Evolutionary conservation across 2,888 invertebrate genomes (phyloP).

Genomic region (Hofmannophila pseudospretella): DNA sequence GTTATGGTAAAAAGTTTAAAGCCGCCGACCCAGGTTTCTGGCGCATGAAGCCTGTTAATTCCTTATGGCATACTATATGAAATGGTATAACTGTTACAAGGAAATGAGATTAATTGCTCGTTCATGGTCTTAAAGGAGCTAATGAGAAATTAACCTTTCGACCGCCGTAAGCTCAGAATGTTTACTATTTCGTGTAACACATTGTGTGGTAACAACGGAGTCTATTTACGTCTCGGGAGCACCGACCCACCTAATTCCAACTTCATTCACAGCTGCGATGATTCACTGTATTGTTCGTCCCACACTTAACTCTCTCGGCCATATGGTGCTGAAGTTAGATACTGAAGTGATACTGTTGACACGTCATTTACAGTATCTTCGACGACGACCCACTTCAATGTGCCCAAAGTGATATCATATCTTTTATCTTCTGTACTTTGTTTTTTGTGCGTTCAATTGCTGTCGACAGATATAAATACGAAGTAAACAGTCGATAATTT

Average conservation of each 20-base stretch:
- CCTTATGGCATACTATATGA: too few species aligned
- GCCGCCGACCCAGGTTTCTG: slow-evolving; percentile 49
- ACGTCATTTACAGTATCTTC: slow-evolving; percentile 1
- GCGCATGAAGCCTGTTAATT: slow-evolving; percentile 34
- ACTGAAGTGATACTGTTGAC: slow-evolving; percentile 20
- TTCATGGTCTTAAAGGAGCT: neutral
- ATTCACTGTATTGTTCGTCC: slow-evolving; percentile 59
- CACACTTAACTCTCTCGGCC: slow-evolving; percentile 37
- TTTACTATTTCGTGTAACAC: slow-evolving; percentile 14
- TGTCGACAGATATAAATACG: too few species aligned
- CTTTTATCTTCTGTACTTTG: slow-evolving; percentile 26
- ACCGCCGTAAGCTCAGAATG: slow-evolving; percentile 2
- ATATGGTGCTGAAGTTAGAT: slow-evolving; percentile 31
- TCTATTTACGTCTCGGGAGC: slow-evolving; percentile 60
- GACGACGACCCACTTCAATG: slow-evolving; percentile 33
- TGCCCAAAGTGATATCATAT: slow-evolving; percentile 37
- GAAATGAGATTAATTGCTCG: neutral
- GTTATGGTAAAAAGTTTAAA: slow-evolving; percentile 51
- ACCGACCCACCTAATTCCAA: slow-evolving; percentile 46
- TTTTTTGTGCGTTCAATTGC: slow-evolving; percentile 18
- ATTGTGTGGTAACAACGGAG: slow-evolving; percentile 31
- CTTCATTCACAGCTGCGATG: slow-evolving; percentile 55
- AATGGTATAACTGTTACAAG: too few species aligned
- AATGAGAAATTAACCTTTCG: slow-evolving; percentile 1
- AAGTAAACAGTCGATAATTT: neutral